These are phyloP conservation scores for Sprattus sprattus DNA, from an alignment of 2,113 vertebrate genomes.

Conservation along the genomic window DNA sequence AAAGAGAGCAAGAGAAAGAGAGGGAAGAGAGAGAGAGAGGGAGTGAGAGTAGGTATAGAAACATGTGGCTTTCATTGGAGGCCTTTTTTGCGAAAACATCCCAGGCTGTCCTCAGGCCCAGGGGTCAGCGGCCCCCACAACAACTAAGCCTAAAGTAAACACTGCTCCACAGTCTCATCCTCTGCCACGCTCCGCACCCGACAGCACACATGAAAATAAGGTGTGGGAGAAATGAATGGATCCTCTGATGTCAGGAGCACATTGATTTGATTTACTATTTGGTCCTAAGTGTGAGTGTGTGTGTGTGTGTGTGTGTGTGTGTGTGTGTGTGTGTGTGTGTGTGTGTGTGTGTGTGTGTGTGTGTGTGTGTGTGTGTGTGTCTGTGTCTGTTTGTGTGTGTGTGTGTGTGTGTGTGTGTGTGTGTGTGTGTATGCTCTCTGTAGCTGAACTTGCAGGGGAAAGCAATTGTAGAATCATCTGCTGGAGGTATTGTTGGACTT, in stretches of 20 bases:
- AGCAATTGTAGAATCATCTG: not conserved
- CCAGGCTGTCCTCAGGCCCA: not conserved
- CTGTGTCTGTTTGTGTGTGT: not conserved
- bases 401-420: not conserved
- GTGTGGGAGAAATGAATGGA: not conserved
- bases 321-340: no score
- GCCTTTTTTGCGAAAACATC: not conserved
- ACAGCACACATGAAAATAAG: not conserved
- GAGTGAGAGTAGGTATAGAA: not conserved
- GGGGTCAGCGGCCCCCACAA: not conserved
- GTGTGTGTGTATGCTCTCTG: not conserved
- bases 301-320: no score
- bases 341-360: no score
- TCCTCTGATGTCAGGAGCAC: not conserved
- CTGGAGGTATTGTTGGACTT: not conserved
- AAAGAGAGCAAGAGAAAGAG: not conserved
- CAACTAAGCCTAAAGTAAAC: not conserved
- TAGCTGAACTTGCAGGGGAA: not conserved
- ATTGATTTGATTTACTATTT: not conserved
- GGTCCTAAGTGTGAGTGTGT: not conserved
- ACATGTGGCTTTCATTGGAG: slow-evolving; percentile 7
- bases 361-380: no score
- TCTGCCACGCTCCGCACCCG: not conserved
- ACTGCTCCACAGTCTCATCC: not conserved
- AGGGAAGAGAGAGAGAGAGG: not conserved